Evolutionary conservation across 2,797 vertebrate genomes (phyloP), one percentile per base, ranked within the genome.

Genomic region (Cynodonichthys magdalenae): DNA sequence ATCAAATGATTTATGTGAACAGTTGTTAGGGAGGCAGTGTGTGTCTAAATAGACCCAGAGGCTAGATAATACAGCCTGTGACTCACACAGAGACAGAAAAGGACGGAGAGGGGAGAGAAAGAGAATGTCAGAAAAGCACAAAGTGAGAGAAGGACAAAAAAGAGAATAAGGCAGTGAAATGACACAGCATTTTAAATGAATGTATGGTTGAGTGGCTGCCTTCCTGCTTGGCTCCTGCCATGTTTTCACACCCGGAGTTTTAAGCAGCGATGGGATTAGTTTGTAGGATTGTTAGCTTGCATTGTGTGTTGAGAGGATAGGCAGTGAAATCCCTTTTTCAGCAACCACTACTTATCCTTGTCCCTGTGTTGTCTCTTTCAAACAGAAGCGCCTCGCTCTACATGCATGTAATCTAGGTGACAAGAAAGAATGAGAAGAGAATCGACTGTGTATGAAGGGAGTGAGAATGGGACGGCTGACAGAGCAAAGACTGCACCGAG

Each of bases 241-340:
- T 69, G 77, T 85, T 87, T 85, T 86, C 75, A 87, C 86, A 87
- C 73, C 81, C 82, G 60, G 69, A 89, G 77, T 92, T 86, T 89
- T 81, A 87, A 80, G 86, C 89, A 80, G 87, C 80, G 73, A 91
- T 86, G 87, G 90, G 90, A 94, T 94, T 93, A 94, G 81, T 89
- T 88, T 87, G 77, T 86, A 81, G 87, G 92, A 92, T 90, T 92
- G 89, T 88, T 86, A 89, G 90, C 82, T 88, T 71, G 84, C 82
- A 89, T 92, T 92, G 91, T 92, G 88, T 57, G 80, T 86, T 77
- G 82, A 90, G 83, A 85, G 90, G 89, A 92, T 92, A 87, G 89
- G 83, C 83, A 88, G 87, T 42, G 42, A 90, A 93, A 94, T 94
- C 93, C 90, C 77, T 68, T 93, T 92, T 92, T 92, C 89, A 92